These are phyloP conservation scores for Upupa epops DNA, from an alignment of 2,113 vertebrate species.

Conservation along the genomic window DNA sequence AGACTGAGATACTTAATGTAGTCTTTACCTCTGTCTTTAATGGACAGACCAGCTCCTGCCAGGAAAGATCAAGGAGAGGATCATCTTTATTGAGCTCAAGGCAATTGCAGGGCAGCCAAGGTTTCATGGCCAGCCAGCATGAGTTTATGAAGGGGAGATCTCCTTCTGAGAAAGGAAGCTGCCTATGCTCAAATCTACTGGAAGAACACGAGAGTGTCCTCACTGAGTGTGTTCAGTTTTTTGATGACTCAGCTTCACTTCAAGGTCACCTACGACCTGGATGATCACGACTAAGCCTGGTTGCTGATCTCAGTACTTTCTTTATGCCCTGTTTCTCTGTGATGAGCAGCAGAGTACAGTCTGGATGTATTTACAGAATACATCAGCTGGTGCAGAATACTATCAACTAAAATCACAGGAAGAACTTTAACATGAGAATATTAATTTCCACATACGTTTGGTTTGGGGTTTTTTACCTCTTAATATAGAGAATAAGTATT, in stretches of 20 bases:
- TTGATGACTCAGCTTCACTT: background rate
- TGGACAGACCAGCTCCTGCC: too few species aligned
- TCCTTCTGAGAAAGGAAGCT: background rate
- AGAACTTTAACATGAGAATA: background rate
- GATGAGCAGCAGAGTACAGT: background rate
- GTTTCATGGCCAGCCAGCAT: too few species aligned
- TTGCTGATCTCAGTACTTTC: background rate
- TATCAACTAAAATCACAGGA: background rate
- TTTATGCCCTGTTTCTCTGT: background rate
- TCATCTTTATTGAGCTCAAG: too few species aligned
- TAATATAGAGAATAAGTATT: background rate
- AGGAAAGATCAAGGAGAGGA: too few species aligned
- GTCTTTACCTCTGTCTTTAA: too few species aligned
- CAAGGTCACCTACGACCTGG: background rate
- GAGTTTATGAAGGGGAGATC: background rate
- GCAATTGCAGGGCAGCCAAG: too few species aligned
- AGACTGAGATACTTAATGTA: too few species aligned
- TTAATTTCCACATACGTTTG: background rate
- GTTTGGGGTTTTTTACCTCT: background rate
- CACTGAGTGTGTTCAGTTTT: accelerated
- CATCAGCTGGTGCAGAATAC: background rate
- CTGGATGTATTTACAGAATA: background rate
- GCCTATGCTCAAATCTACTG: too few species aligned
- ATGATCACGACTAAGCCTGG: background rate
- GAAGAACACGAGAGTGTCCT: background rate